Percentiles rank a stretch among this genome's conserved stretches.
phyloP scores from a whole-genome alignment of 2,888 invertebrate species.

The Epinotia brunnichana region DNA sequence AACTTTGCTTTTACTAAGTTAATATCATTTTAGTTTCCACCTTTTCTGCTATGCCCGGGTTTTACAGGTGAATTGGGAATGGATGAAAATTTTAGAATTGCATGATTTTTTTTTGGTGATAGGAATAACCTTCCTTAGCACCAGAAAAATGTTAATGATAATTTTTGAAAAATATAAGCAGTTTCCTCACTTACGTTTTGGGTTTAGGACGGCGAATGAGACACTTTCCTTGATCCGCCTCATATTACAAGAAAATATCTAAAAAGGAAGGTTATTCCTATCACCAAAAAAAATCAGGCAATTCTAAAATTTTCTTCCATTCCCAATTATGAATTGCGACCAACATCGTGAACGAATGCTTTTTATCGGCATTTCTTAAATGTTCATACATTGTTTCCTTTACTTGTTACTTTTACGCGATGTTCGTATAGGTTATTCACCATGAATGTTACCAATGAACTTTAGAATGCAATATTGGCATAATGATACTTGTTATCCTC shows the following conservation, averaged over 20 bases:
- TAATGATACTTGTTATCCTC: constrained; percentile 9
- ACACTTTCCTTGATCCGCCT: no score
- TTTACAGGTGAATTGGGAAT: constrained; percentile 41
- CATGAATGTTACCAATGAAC: constrained; percentile 20
- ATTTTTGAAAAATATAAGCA: no score
- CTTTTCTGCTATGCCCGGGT: constrained; percentile 51
- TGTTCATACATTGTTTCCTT: background rate
- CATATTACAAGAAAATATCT: no score
- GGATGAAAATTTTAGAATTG: no score
- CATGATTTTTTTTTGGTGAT: no score
- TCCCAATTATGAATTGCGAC: constrained; percentile 24
- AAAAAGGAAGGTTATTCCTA: no score
- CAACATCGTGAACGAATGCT: background rate
- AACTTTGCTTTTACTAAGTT: constrained; percentile 72
- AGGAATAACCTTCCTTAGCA: no score
- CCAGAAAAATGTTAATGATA: no score
- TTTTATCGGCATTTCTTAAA: background rate
- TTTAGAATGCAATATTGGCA: constrained; percentile 16
- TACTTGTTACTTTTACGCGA: background rate
- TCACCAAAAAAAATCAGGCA: no score
- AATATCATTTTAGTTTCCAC: constrained; percentile 68
- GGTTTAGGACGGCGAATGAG: no score
- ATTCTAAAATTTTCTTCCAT: no score
- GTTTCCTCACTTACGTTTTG: no score
- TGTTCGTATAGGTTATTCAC: background rate